A percentile compares a stretch with the other conserved stretches of the same genome.
These are phyloP conservation scores for Glaucidium brasilianum DNA, from an alignment of 2,113 vertebrate species.

Conservation along the genomic window DNA sequence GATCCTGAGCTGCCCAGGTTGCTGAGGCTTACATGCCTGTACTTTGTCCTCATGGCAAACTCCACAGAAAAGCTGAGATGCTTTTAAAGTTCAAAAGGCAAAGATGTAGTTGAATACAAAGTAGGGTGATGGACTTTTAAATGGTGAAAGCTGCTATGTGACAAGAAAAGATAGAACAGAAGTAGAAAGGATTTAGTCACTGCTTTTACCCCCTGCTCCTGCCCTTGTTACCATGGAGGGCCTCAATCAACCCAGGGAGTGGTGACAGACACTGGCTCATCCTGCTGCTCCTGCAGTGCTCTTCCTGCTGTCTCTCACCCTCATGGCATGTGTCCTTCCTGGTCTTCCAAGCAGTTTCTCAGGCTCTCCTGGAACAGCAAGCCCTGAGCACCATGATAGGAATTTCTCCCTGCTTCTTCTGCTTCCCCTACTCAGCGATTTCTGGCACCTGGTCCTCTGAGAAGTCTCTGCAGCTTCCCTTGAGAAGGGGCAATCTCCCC, in stretches of 20 bases:
- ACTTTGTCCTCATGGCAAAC: background rate
- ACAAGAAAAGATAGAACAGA: background rate
- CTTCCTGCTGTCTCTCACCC: background rate
- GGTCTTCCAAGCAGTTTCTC: background rate
- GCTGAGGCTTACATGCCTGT: background rate
- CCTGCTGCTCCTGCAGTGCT: background rate
- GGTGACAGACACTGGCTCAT: background rate
- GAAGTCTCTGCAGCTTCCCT: background rate
- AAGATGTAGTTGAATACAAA: background rate
- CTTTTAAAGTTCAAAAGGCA: background rate
- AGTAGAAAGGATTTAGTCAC: background rate
- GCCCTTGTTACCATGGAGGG: background rate
- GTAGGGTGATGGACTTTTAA: background rate
- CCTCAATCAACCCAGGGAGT: background rate
- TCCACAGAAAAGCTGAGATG: background rate
- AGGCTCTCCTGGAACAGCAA: background rate
- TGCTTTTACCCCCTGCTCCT: background rate
- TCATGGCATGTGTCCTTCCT: background rate
- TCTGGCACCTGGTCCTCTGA: background rate
- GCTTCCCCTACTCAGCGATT: background rate
- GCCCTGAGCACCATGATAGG: background rate
- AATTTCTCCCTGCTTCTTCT: background rate
- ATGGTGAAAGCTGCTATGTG: background rate
- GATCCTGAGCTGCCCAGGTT: background rate
- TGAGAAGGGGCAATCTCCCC: background rate